Conservation (phyloP, 2,888 invertebrate species). For the Agrochola lota region DNA sequence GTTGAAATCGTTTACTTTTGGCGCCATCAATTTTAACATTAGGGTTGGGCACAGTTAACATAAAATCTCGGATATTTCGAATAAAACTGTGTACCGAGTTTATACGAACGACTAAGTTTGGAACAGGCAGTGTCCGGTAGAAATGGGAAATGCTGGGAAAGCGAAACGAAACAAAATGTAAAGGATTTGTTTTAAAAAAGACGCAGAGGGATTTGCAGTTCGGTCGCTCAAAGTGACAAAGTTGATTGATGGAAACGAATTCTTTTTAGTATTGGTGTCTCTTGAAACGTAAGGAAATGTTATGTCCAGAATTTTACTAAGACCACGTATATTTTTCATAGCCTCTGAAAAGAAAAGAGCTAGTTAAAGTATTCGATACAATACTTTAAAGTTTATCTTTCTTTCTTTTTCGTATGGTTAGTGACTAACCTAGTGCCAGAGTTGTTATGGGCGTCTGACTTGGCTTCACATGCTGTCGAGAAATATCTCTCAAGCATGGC, state of each 20-base stretch:
- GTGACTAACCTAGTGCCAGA: too few relatives aligned
- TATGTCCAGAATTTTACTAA: background rate
- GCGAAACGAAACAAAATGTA: slow-evolving; percentile 40
- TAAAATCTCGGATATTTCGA: slow-evolving; percentile 22
- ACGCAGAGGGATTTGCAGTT: slow-evolving; percentile 30
- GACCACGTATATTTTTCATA: background rate
- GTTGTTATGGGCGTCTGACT: too few relatives aligned
- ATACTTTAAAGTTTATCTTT: too few relatives aligned
- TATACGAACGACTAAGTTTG: slow-evolving; percentile 54
- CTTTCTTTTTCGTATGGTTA: too few relatives aligned
- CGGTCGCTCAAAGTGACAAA: slow-evolving; percentile 44
- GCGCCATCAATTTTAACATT: slow-evolving; percentile 65
- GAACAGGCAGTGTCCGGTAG: slow-evolving; percentile 37
- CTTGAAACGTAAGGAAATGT: slow-evolving; percentile 1
- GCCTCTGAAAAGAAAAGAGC: background rate
- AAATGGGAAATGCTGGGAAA: slow-evolving; percentile 40
- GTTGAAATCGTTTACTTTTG: slow-evolving; percentile 70
- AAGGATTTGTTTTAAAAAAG: slow-evolving; percentile 54
- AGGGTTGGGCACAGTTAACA: slow-evolving; percentile 48
- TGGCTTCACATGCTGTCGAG: too few relatives aligned
- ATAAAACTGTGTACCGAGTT: slow-evolving; percentile 39
- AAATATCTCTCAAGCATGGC: too few relatives aligned
- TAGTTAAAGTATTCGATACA: background rate
- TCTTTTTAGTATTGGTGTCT: slow-evolving; percentile 14
- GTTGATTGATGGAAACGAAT: slow-evolving; percentile 46